Base-by-base conservation (phyloP, 2,113 vertebrate genomes). In the Amblyornis subalaris region DNA sequence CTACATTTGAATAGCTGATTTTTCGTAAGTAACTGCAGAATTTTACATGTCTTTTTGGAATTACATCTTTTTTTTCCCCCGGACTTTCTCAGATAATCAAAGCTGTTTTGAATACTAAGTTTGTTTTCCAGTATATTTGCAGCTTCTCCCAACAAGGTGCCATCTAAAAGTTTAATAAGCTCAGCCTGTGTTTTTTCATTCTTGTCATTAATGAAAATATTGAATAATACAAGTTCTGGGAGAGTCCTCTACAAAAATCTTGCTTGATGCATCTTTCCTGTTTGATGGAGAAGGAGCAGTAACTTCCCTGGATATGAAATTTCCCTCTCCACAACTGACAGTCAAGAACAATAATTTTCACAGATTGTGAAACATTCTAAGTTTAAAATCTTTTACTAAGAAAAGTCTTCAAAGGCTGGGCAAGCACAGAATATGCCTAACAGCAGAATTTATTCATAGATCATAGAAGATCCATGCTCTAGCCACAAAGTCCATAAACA, bases 21-120 rank as follows among this genome's bases (percentile, higher is more conserved):
- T 91, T 91, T 90, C 71, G 33, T 54, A 88, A 87, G 74, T 40
- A 79, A 33, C 64, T 71, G 50, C 47, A 74, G 71, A 73, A 88
- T 92, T 94, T 93, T 88, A 62, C 90, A 93, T 90, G 24, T 83
- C 70, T 64, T 91, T 83, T 91, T 91, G 83, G 33, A 90, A 70
- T 65, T 40, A 28, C 25, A 33, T 74, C 2, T 20, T 64, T 38
- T 26, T 22, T 33, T 44, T 19, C 8, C 10, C 18, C 64, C 42
- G 77, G 82, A 64, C 51, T 70, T 83, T 70, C 72, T 70, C 79
- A 91, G 55, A 50, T 80, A 91, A 50, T 77, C 71, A 93, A 90
- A 86, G 47, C 53, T 80, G 69, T 24, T 96, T 90, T 96, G 82
- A 90, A 92, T 90, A 80, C 24, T 22, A 45, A 65, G 44, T 91